phyloP scores from a whole-genome alignment of 2,888 invertebrate genomes.

The Phalangium opilio region DNA sequence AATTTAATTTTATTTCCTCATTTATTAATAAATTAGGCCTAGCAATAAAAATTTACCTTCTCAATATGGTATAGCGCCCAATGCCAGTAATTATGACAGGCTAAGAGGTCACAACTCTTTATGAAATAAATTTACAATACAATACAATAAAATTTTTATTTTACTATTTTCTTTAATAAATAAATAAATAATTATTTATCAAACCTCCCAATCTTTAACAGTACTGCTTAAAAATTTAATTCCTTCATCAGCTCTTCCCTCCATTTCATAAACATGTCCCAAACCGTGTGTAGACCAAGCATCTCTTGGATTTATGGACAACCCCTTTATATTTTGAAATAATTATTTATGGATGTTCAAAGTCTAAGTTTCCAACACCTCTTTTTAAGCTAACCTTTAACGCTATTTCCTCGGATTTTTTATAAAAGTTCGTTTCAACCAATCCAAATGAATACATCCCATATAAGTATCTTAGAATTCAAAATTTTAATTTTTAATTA shows the following conservation, averaged over 20 bases:
- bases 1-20: too few relatives aligned
- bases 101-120: constrained; percentile 34
- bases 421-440: constrained; percentile 30
- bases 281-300: constrained; percentile 38
- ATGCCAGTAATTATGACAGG: constrained; percentile 40
- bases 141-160: too few relatives aligned
- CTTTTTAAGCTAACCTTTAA: constrained; percentile 10
- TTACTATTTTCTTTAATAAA: too few relatives aligned
- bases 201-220: constrained; percentile 33
- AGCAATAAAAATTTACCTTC: constrained; percentile 24
- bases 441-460: constrained; percentile 39
- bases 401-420: constrained; percentile 16
- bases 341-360: too few relatives aligned
- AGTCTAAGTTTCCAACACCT: too few relatives aligned
- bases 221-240: constrained; percentile 31
- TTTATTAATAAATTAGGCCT: too few relatives aligned
- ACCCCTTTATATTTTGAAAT: constrained; percentile 25
- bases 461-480: constrained; percentile 30
- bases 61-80: constrained; percentile 37
- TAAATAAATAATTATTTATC: constrained; percentile 11
- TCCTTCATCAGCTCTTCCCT: constrained; percentile 31
- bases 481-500: neutral
- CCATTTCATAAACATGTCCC: constrained; percentile 37
- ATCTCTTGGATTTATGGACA: constrained; percentile 34
- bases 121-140: constrained; percentile 18